phyloP scores from a whole-genome alignment of 2,888 invertebrate species.

The Mythimna lalbum region DNA sequence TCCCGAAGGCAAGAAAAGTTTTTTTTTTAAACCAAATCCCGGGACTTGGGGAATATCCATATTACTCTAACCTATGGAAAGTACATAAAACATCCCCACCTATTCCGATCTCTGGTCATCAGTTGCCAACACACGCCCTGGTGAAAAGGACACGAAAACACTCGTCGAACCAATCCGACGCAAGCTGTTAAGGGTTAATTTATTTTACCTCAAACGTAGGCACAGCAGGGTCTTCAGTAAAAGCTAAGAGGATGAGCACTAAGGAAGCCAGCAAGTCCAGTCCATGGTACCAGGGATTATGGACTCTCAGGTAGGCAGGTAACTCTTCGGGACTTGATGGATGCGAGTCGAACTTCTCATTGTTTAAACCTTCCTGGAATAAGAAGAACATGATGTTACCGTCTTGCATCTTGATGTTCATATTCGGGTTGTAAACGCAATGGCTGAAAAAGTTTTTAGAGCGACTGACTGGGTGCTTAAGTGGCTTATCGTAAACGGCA shows the following conservation, averaged over 20 bases:
- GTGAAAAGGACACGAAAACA: no score
- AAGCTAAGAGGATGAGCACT: conserved; percentile 93
- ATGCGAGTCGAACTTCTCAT: conserved; percentile 97
- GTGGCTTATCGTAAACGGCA: neutral
- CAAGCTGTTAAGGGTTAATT: neutral
- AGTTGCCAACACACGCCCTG: no score
- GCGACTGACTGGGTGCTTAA: neutral
- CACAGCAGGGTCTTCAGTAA: conserved; percentile 95
- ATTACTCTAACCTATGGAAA: no score
- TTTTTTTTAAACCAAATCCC: no score
- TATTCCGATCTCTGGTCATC: no score
- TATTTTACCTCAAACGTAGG: conserved; percentile 90
- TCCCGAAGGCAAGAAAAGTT: no score
- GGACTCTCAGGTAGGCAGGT: conserved; percentile 96
- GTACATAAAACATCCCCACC: no score
- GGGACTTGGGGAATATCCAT: no score
- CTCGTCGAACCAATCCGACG: no score
- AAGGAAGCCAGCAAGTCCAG: conserved; percentile 95
- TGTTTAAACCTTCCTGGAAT: conserved; percentile 96
- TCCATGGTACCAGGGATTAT: conserved; percentile 96
- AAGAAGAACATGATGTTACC: conserved; percentile 12
- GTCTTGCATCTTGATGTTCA: neutral
- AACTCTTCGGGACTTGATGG: conserved; percentile 95
- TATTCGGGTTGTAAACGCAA: neutral
- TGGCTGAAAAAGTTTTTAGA: neutral